phyloP scores from a whole-genome alignment of 2,888 invertebrate genomes.

The Ecliptopera silaceata region DNA sequence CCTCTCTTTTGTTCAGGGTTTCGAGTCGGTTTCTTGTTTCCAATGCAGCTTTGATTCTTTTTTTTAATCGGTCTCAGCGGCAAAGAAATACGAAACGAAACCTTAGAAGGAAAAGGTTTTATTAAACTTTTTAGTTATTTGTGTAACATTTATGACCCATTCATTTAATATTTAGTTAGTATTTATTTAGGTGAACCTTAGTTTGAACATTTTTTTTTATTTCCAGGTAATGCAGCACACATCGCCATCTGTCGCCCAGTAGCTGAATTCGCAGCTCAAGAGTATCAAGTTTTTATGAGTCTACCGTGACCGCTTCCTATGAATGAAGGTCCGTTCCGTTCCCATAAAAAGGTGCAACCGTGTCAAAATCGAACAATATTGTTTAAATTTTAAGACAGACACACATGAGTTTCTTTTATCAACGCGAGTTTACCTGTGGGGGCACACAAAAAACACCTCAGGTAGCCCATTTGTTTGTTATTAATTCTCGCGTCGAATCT shows the following conservation, averaged over 20 bases:
- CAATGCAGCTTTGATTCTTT: constrained; percentile 67
- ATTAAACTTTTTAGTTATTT: constrained; percentile 41
- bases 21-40: constrained; percentile 79
- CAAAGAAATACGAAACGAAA: constrained; percentile 67
- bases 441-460: constrained; percentile 79
- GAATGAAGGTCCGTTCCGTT: constrained; percentile 65
- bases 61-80: constrained; percentile 64
- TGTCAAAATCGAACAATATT: constrained; percentile 77
- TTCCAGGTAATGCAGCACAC: constrained; percentile 49
- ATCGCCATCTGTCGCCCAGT: constrained; percentile 72
- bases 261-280: constrained; percentile 42
- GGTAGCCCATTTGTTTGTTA: constrained; percentile 84
- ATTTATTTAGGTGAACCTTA: constrained; percentile 27
- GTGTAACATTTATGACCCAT: constrained; percentile 39
- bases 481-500: constrained; percentile 82
- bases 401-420: constrained; percentile 78
- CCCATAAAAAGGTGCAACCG: constrained; percentile 75
- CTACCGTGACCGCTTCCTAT: constrained; percentile 60
- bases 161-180: constrained; percentile 33
- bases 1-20: constrained; percentile 78
- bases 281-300: constrained; percentile 53
- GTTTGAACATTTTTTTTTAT: constrained; percentile 36
- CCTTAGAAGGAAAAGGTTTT: constrained; percentile 34
- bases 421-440: constrained; percentile 75
- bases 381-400: constrained; percentile 79